These are phyloP conservation scores for Enteromius paludinosus DNA, from an alignment of 2,797 vertebrate genomes.

Conservation along the genomic window DNA sequence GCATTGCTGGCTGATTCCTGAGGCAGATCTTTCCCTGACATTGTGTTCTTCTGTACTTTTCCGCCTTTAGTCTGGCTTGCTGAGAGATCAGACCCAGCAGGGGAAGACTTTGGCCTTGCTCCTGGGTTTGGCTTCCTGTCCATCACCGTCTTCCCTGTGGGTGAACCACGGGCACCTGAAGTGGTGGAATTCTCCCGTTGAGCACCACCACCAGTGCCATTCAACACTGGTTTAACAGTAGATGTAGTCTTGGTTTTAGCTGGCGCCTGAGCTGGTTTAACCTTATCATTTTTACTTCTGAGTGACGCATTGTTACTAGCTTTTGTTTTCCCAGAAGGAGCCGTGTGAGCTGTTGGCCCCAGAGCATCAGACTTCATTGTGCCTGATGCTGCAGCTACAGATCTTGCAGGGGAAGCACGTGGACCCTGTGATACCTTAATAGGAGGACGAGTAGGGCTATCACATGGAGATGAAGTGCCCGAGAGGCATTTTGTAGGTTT, in stretches of 20 bases:
- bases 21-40: slow-evolving; percentile 75
- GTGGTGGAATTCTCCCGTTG: slow-evolving; percentile 74
- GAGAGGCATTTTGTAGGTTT: slow-evolving; percentile 78
- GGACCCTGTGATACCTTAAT: slow-evolving; percentile 67
- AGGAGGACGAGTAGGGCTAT: slow-evolving; percentile 74
- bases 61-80: slow-evolving; percentile 70
- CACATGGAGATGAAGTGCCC: slow-evolving; percentile 70
- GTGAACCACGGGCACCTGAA: slow-evolving; percentile 76
- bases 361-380: slow-evolving; percentile 98
- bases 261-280: slow-evolving; percentile 74
- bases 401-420: slow-evolving; percentile 66
- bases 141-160: slow-evolving; percentile 68
- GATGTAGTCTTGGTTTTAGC: slow-evolving; percentile 82
- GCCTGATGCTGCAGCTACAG: slow-evolving; percentile 67
- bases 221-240: slow-evolving; percentile 75
- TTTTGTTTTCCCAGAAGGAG: slow-evolving; percentile 78
- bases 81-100: slow-evolving; percentile 70
- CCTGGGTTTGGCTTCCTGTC: slow-evolving; percentile 82
- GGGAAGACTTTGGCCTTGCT: slow-evolving; percentile 85
- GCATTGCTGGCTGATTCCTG: slow-evolving; percentile 69
- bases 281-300: slow-evolving; percentile 82
- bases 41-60: slow-evolving; percentile 78
- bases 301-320: slow-evolving; percentile 79
- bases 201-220: slow-evolving; percentile 75
- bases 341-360: slow-evolving; percentile 80